Base-by-base conservation (phyloP, 2,888 invertebrate genomes). In the Alviniconcha strummeri region DNA sequence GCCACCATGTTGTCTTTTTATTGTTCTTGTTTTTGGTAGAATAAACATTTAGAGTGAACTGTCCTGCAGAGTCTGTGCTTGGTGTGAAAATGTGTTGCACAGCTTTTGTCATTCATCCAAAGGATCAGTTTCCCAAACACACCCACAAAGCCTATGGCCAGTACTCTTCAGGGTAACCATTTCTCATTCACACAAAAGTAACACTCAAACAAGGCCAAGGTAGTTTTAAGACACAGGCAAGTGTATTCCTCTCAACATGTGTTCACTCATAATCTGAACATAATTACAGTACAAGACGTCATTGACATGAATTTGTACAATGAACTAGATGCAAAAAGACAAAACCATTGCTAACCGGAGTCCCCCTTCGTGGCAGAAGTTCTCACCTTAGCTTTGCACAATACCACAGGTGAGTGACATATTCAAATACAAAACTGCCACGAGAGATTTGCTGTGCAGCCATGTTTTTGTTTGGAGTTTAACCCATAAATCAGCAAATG, bases 231-330 rank as follows among this genome's bases (percentile, higher is more conserved):
- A 81, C 81, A 81, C 72, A 81, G 60, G 69, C 80, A 74, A 71
- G 81, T 81, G 81, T 81, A 74, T 81, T 81, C 71, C 71, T 81
- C 81, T 81, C 81, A 81, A 81, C 81, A 81, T 81, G 81, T 81
- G 81, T 81, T 71, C 80, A 80, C 64, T 64, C 80, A 71, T 80
- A 78, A 78, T 78, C 78, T 57, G 60, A 78, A 78, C 78, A 78
- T 78, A 78, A 78, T 78, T 78, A 80, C 80, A 80, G 80, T 80
- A 80, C 80, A 80, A 69, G 69, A 80, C 69, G 64, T 80, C 55
- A 80, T 69, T 69, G 52, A 80, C 69, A 80, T 80, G 67, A 80
- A 80, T 80, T 80, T 80, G 67, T 80, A 80, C 80, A 80, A 69
- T 69, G 80, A 80, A 69, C 78, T 78, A 78, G 78, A 78, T 78